Base-by-base conservation (phyloP, 2,797 vertebrate species). In the Pangasius djambal region DNA sequence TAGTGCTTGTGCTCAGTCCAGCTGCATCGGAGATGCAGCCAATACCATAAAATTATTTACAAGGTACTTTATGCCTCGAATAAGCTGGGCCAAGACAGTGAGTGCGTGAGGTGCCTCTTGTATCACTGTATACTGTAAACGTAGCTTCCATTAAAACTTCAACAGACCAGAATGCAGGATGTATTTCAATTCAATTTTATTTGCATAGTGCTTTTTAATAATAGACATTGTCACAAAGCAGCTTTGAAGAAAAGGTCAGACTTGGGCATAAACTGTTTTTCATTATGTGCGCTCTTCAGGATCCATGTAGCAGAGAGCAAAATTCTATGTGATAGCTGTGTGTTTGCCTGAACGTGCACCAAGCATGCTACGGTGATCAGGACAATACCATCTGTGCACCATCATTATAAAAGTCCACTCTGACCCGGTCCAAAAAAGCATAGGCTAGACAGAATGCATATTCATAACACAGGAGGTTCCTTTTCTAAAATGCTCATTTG, bases 41-140 rank as follows among this genome's bases (percentile, higher is more conserved):
- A 83, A 90, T 93, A 93, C 92, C 92, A 92, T 91, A 91, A 91
- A 92, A 90, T 89, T 79, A 93, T 92, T 91, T 91, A 92, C 89
- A 91, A 87, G 88, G 75, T 89, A 63, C 90, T 91, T 88, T 82
- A 77, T 89, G 65, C 85, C 88, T 89, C 65, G 87, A 90, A 90
- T 92, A 89, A 86, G 87, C 88, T 89, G 86, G 85, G 63, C 78
- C 86, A 87, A 28, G 70, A 82, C 37, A 78, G 20, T 1, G 25
- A 69, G 28, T 57, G 15, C 37, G 70, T 78, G 50, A 85, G 44
- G 48, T 85, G 31, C 28, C 40, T 67, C 48, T 65, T 85, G 61
- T 82, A 81, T 57, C 16, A 55, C 55, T 74, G 40, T 88, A 28
- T 59, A 31, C 22, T 75, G 44, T 84, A 83, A 83, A 50, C 8